Percentiles rank a stretch among this genome's conserved stretches.
Conservation (phyloP, 2,888 invertebrate genomes). For the Leptothorax acervorum region DNA sequence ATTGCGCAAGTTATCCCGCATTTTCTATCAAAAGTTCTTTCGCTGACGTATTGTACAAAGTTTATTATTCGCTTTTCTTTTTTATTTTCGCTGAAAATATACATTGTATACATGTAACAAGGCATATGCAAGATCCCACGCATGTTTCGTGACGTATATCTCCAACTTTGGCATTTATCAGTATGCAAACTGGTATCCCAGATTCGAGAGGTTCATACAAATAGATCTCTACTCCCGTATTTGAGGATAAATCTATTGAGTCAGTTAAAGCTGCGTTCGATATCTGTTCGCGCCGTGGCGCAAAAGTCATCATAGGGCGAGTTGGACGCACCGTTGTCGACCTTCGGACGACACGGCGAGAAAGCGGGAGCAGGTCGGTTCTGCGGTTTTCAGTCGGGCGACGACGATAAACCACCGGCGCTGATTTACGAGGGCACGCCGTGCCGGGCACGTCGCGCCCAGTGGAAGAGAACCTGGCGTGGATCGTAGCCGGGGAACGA, state of each 20-base stretch:
- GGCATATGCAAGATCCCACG: background rate
- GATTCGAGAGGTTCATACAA: conserved; percentile 15
- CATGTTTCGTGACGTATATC: conserved; percentile 2
- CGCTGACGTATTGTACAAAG: background rate
- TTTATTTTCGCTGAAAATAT: background rate
- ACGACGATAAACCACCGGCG: conserved; percentile 66
- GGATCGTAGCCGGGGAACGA: conserved; percentile 32
- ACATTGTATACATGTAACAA: background rate
- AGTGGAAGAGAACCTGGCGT: conserved; percentile 25
- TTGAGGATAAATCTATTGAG: background rate
- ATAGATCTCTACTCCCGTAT: background rate
- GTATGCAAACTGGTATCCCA: conserved; percentile 22
- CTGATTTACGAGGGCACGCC: conserved; percentile 69
- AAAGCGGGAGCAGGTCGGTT: conserved; percentile 31
- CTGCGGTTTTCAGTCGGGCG: conserved; percentile 48
- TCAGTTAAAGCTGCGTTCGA: background rate
- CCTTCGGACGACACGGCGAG: conserved; percentile 27
- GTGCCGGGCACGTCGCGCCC: conserved; percentile 36
- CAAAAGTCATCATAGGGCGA: conserved; percentile 36
- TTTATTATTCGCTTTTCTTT: background rate
- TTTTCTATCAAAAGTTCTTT: background rate
- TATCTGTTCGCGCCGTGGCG: conserved; percentile 28
- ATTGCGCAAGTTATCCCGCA: background rate
- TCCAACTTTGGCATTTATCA: conserved; percentile 30
- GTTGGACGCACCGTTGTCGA: conserved; percentile 24